Evolutionary conservation across 1,140 invertebrate species (phyloP).

Genomic region (honey bee (Apis mellifera)): DNA sequence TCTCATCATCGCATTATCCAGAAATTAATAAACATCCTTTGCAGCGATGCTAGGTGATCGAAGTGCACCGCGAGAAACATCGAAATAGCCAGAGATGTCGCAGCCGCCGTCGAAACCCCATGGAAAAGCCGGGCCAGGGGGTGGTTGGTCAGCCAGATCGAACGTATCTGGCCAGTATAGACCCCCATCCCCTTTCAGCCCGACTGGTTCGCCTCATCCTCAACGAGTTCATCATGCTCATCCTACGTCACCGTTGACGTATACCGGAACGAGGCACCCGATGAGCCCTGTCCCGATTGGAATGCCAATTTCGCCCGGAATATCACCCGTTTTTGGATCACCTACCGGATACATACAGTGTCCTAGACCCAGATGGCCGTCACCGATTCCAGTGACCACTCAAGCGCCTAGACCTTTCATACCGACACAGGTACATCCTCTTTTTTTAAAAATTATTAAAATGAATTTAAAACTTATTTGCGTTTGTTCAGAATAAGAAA

Average conservation of each 20-base stretch:
- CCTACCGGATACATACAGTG: constrained; percentile 81
- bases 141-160: constrained; percentile 66
- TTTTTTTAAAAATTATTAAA: not conserved
- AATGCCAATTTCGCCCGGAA: constrained; percentile 77
- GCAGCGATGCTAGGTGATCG: constrained; percentile 69
- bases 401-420: constrained; percentile 77
- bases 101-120: constrained; percentile 81
- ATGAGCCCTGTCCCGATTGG: constrained; percentile 78
- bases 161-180: constrained; percentile 73
- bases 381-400: constrained; percentile 76
- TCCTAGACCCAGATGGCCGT: constrained; percentile 85
- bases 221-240: constrained; percentile 63
- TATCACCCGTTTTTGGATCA: constrained; percentile 77
- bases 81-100: constrained; percentile 72
- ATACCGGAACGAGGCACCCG: constrained; percentile 74
- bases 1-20: too few species aligned
- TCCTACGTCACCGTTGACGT: constrained; percentile 72
- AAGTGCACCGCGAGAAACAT: constrained; percentile 31
- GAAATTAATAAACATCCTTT: constrained; percentile 15
- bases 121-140: constrained; percentile 70
- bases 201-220: constrained; percentile 54
- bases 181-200: constrained; percentile 59
- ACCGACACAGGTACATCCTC: constrained; percentile 69
- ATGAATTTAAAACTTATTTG: too few species aligned
- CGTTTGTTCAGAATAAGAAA: too few species aligned